These are phyloP conservation scores for Eupsittula cactorum DNA, from an alignment of 2,113 vertebrate genomes.

Conservation along the genomic window DNA sequence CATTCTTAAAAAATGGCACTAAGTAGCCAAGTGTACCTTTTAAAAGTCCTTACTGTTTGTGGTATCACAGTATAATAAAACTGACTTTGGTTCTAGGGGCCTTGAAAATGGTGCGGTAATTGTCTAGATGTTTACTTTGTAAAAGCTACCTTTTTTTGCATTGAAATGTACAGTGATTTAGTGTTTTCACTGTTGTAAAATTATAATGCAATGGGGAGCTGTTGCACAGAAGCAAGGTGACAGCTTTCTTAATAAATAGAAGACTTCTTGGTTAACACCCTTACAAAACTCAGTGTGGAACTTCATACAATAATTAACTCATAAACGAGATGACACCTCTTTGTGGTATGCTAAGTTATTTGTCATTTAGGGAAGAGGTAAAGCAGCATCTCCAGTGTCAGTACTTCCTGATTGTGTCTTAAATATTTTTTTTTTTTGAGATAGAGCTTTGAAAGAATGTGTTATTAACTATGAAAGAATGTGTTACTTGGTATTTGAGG, in stretches of 20 bases:
- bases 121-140: not conserved
- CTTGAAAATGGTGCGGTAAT: not conserved
- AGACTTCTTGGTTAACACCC: constrained; percentile 59
- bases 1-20: not conserved
- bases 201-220: not conserved
- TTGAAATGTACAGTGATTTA: not conserved
- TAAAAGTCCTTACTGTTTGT: not conserved
- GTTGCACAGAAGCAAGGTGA: not conserved
- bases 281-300: constrained; percentile 38
- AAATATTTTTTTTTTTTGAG: not conserved
- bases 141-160: not conserved
- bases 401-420: not conserved
- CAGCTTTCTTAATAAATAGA: constrained; percentile 33
- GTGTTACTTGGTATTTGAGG: not conserved
- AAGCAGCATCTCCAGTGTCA: not conserved
- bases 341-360: constrained; percentile 31
- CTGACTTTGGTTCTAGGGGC: not conserved
- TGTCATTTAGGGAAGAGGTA: not conserved
- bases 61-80: not conserved
- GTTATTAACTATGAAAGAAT: not conserved
- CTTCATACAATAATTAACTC: not conserved
- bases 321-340: not conserved
- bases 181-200: not conserved
- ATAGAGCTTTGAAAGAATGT: not conserved
- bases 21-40: not conserved